Conservation (phyloP, 1,140 invertebrate species). For the Agraylea sexmaculata region DNA sequence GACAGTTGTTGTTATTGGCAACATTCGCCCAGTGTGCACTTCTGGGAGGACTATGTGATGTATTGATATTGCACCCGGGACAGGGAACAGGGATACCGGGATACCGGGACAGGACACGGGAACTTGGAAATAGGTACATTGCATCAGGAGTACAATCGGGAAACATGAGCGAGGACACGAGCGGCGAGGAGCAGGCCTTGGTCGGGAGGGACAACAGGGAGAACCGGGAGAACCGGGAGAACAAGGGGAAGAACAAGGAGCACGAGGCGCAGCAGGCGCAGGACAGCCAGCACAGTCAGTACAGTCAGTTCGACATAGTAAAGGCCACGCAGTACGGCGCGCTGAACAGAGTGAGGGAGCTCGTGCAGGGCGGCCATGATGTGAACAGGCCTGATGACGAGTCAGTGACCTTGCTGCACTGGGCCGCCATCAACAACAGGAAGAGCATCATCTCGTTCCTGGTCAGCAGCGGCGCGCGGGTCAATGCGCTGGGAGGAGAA, state of each 20-base stretch:
- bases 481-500: constrained; percentile 93
- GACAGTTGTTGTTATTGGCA: not conserved
- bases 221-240: constrained; percentile 30
- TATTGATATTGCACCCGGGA: not conserved
- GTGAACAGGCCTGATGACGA: constrained; percentile 83
- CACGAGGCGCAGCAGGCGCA: constrained; percentile 39
- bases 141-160: constrained; percentile 3
- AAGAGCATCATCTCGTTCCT: constrained; percentile 85
- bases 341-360: constrained; percentile 67
- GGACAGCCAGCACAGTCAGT: constrained; percentile 55
- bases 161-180: constrained; percentile 51
- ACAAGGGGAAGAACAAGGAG: constrained; percentile 37
- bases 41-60: not conserved
- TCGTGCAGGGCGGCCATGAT: constrained; percentile 80
- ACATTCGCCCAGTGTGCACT: not conserved
- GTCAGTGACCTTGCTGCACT: constrained; percentile 94
- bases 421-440: constrained; percentile 97
- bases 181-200: constrained; percentile 42
- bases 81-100: constrained; percentile 10
- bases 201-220: constrained; percentile 38
- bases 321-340: constrained; percentile 92
- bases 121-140: constrained; percentile 9
- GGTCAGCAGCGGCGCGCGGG: constrained; percentile 73
- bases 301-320: constrained; percentile 82
- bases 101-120: constrained; percentile 13